Evolutionary conservation across 2,113 vertebrate genomes (phyloP), one percentile per base, ranked within the genome.

Genomic region (Eubucco bourcierii): DNA sequence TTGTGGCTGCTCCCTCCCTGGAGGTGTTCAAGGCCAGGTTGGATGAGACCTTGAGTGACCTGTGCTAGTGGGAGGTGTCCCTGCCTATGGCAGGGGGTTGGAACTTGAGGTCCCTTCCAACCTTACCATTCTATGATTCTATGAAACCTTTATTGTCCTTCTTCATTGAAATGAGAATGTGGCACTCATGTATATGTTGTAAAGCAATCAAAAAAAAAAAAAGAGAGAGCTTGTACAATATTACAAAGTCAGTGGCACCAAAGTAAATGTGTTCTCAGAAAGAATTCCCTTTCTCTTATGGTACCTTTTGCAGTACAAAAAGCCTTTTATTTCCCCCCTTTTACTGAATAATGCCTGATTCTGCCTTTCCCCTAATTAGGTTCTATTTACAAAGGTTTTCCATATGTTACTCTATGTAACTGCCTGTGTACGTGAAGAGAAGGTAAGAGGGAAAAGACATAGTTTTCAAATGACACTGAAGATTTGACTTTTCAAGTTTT

Each of bases 391-490:
- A 78, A 86, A 90, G 50, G 75, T 89, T 96, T 93, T 94, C 83
- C 71, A 59, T 85, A 58, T 67, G 33, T 76, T 93, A 33, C 73
- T 87, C 53, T 73, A 73, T 66, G 77, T 7, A 75, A 37, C 55
- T 72, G 61, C 70, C 16, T 24, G 11, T 68, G 29, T 79, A 64
- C 67, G 31, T 68, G 50, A 93, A 87, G 68, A 80, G 80, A 87
- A 88, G 59, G 75, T 78, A 95, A 75, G 58, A 59, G 77, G 61
- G 78, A 94, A 91, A 94, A 96, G 37, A 90, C 85, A 74, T 77
- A 5, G n/a, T 72, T 92, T 88, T 63, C 37, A 90, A 90, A 80
- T 85, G 0, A 74, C 77, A 72, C 44, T 55, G 87, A 85, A 84
- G 20, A 61, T 75, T 64, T 93, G 47, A 72, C 33, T 93, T 91